Evolutionary conservation across 2,113 vertebrate species (phyloP).

Genomic region (Sphaerodactylus townsendi): DNA sequence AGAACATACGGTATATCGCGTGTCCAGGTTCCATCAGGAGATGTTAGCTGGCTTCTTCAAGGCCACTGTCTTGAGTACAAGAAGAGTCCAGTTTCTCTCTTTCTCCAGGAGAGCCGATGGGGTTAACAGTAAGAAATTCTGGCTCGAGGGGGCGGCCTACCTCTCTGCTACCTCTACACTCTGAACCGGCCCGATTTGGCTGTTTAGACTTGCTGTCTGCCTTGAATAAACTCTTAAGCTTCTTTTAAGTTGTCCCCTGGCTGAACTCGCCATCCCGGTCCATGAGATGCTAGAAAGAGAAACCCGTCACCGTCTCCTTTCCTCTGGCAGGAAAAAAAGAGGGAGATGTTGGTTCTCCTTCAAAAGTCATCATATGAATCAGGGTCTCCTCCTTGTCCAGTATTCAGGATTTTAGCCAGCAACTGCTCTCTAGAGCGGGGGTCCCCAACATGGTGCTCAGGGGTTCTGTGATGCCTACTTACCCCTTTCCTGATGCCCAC

Average conservation of each 20-base stretch:
- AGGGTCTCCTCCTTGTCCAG: too few relatives aligned
- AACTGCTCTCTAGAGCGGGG: too few relatives aligned
- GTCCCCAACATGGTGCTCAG: too few relatives aligned
- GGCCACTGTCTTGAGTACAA: too few relatives aligned
- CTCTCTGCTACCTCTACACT: neutral
- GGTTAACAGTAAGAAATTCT: accelerated
- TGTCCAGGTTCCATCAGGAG: too few relatives aligned
- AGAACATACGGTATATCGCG: too few relatives aligned
- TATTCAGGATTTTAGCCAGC: too few relatives aligned
- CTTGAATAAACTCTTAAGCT: slow-evolving; percentile 52
- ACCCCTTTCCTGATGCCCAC: too few relatives aligned
- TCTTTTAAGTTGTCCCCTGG: slow-evolving; percentile 39
- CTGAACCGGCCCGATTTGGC: neutral
- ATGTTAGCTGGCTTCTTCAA: too few relatives aligned
- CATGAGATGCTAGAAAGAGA: neutral
- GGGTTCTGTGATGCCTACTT: too few relatives aligned
- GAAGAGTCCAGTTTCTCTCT: neutral
- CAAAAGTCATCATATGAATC: too few relatives aligned
- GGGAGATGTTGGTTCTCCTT: too few relatives aligned
- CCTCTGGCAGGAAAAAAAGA: neutral
- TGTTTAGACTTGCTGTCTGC: slow-evolving; percentile 69
- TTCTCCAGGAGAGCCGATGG: neutral
- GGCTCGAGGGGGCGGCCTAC: neutral
- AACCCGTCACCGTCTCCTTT: neutral
- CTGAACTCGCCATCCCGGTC: slow-evolving; percentile 53